Evolutionary conservation across 2,888 invertebrate species (phyloP).

Genomic region (Lordiphosa fenestrarum): DNA sequence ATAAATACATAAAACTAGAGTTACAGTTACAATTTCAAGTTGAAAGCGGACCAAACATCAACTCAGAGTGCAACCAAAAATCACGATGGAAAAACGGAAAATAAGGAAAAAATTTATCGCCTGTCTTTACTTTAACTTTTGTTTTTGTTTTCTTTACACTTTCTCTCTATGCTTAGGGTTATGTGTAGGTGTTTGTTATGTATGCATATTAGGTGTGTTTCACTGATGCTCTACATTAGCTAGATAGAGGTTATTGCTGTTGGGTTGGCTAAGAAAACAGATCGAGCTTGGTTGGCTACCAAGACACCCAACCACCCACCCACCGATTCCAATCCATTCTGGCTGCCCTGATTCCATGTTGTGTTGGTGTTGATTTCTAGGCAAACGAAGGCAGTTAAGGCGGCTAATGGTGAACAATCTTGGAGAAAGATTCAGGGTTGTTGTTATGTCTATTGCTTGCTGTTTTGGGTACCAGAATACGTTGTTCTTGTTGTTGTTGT

Average conservation of each 20-base stretch:
- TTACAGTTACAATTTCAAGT: slow-evolving; percentile 51
- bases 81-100: slow-evolving; percentile 18
- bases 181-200: too few relatives aligned
- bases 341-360: not conserved
- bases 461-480: slow-evolving; percentile 28
- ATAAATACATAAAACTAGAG: slow-evolving; percentile 69
- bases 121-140: too few relatives aligned
- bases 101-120: too few relatives aligned
- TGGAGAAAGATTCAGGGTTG: not conserved
- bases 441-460: slow-evolving; percentile 20
- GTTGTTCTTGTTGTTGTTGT: slow-evolving; percentile 28
- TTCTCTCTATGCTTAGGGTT: slow-evolving; percentile 28
- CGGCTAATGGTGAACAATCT: not conserved
- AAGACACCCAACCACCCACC: slow-evolving; percentile 3
- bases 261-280: slow-evolving; percentile 11
- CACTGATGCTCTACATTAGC: slow-evolving; percentile 45
- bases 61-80: slow-evolving; percentile 58
- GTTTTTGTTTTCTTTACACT: slow-evolving; percentile 43
- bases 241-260: slow-evolving; percentile 39
- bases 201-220: too few relatives aligned
- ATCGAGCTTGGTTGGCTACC: slow-evolving; percentile 16
- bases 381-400: slow-evolving; percentile 13
- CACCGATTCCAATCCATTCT: too few relatives aligned
- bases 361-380: slow-evolving; percentile 1
- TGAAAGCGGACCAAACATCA: slow-evolving; percentile 59